Evolutionary conservation across 2,113 vertebrate genomes (phyloP), one percentile per base, ranked within the genome.

Genomic region (Pygoscelis antarcticus): DNA sequence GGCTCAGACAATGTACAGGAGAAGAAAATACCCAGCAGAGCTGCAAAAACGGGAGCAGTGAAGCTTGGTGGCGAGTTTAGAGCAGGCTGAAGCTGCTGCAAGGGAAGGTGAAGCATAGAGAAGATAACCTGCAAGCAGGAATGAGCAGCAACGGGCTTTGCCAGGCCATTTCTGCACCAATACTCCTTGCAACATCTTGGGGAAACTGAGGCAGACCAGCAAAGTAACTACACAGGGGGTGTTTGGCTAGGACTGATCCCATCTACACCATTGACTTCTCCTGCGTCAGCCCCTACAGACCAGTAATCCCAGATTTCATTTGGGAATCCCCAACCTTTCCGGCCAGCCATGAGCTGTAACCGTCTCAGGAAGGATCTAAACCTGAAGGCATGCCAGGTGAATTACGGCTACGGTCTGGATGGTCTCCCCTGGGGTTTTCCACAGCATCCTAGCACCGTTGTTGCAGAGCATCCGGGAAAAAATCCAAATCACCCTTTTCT

Each of bases 381-480:
- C 44, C 77, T 44, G 38, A 77, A 83, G 69, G 40, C 49, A 42
- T 0, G 13, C 54, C 65, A 69, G 32, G 20, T 4, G 1, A 69
- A 32, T 55, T 69, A 84, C 2, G 0, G 14, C 57, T 72, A 34
- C 2, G 9, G 25, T n/a, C 64, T 81, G 64, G 29, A 84, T 42
- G 32, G 65, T 61, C 19, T 87, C 78, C 81, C 65, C 82, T 27
- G 51, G 23, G 29, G 10, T 40, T 75, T 81, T 62, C 70, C 75
- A 69, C 0, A 0, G 47, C 29, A 80, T 60, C 19, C 25, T n/a
- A 80, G 32, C 19, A 42, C 54, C 0, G 0, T 10, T 2, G 4
- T 4, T 27, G 62, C 54, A 69, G 25, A 60, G 26, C 23, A 62
- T n/a, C 42, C 47, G 71, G 38, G 57, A 86, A 76, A 52, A 71